A percentile compares a stretch with the other conserved stretches of the same genome.
Conservation (phyloP, 2,113 vertebrate species). For the Peromyscus maniculatus region DNA sequence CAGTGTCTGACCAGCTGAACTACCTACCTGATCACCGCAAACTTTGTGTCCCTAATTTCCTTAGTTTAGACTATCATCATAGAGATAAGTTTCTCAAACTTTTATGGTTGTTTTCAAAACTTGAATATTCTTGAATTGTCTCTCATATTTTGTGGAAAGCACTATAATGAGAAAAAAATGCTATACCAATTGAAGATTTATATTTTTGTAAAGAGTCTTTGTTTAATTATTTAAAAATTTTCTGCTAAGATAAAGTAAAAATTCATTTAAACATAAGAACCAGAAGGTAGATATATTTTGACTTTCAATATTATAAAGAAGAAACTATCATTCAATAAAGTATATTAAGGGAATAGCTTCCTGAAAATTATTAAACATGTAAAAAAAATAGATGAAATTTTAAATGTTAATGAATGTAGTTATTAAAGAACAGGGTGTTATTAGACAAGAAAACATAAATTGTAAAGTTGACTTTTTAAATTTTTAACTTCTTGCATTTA, state of each 20-base stretch:
- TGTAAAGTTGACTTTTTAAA: constrained; percentile 2
- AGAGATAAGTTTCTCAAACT: background rate
- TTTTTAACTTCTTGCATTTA: background rate
- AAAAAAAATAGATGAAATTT: background rate
- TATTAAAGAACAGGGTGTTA: background rate
- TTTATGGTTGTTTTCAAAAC: background rate
- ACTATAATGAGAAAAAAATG: background rate
- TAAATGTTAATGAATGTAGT: background rate
- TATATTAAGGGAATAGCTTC: background rate
- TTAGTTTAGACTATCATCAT: background rate
- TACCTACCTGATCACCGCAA: background rate
- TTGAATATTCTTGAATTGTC: background rate
- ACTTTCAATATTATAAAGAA: background rate
- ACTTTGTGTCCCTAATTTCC: background rate
- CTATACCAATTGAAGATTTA: background rate
- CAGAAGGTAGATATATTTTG: background rate
- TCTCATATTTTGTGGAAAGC: background rate
- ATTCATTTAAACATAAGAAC: constrained; percentile 34
- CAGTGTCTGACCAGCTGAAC: background rate
- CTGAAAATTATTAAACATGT: background rate
- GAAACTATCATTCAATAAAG: background rate
- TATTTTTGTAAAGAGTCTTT: background rate
- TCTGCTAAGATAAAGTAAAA: background rate
- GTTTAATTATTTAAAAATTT: background rate
- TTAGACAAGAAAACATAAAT: constrained; percentile 30